phyloP scores from a whole-genome alignment of 2,113 vertebrate species.

The Brachypodius melanocephalos region DNA sequence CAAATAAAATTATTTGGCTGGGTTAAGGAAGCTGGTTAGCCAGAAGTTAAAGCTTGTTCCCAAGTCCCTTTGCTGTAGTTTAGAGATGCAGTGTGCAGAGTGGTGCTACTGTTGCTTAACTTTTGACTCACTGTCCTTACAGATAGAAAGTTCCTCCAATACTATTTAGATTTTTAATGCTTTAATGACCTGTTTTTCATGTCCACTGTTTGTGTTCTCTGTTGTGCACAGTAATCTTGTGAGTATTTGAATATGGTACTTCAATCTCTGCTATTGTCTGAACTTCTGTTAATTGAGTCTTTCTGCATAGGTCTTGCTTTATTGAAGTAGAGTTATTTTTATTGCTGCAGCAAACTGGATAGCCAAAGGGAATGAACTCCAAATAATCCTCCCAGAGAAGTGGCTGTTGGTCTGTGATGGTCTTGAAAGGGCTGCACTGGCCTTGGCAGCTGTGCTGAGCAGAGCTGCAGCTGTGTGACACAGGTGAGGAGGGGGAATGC shows the following conservation, averaged over 20 bases:
- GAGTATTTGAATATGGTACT: neutral
- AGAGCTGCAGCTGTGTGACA: neutral
- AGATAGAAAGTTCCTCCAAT: neutral
- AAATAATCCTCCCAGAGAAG: neutral
- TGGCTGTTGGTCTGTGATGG: too few relatives aligned
- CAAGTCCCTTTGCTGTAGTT: accelerated
- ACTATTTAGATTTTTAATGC: neutral
- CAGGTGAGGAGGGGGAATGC: neutral
- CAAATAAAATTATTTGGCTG: neutral
- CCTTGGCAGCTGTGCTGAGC: neutral
- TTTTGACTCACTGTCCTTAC: neutral
- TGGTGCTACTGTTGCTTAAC: neutral
- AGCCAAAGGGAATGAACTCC: neutral
- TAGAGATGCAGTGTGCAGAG: neutral
- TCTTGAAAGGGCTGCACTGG: neutral
- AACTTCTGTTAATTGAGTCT: neutral
- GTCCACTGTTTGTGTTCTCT: accelerated
- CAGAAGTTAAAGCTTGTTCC: neutral
- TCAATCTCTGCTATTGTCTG: neutral
- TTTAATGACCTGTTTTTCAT: neutral
- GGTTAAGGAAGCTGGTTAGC: neutral
- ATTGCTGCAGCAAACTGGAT: neutral
- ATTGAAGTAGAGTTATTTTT: neutral
- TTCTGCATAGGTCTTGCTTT: neutral
- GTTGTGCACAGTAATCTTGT: neutral